Conservation (phyloP, 2,888 invertebrate genomes). For the Ditula angustiorana region DNA sequence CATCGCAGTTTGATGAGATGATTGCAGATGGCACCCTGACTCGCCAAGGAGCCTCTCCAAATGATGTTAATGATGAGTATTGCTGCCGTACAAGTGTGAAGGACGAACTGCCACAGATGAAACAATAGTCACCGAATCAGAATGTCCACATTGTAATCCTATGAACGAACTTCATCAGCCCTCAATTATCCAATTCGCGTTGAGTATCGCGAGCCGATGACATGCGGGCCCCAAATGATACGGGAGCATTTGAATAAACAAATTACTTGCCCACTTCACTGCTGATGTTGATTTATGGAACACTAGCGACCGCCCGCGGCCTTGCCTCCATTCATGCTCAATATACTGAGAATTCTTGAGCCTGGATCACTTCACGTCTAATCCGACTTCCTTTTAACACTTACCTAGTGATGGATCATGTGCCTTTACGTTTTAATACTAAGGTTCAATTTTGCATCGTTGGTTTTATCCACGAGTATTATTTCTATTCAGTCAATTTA, state of each 20-base stretch:
- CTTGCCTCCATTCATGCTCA: constrained; percentile 35
- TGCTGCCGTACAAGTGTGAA: no score
- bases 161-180: constrained; percentile 36
- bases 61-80: no score
- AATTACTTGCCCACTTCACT: constrained; percentile 57
- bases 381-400: constrained; percentile 27
- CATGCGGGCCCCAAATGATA: constrained; percentile 63
- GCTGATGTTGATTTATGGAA: constrained; percentile 58
- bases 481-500: constrained; percentile 14
- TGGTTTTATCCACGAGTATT: neutral
- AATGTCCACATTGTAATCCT: constrained; percentile 19
- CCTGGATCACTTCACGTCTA: constrained; percentile 30
- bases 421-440: constrained; percentile 18
- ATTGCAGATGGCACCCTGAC: no score
- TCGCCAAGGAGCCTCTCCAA: no score
- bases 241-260: constrained; percentile 60
- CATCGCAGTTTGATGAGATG: no score
- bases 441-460: constrained; percentile 1
- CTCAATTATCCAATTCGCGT: constrained; percentile 60
- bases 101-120: no score
- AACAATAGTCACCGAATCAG: neutral
- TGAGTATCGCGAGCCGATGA: constrained; percentile 51
- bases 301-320: constrained; percentile 38
- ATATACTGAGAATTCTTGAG: constrained; percentile 30
- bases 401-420: neutral